Base-by-base conservation (phyloP, 2,113 vertebrate species). In the Podilymbus podiceps region DNA sequence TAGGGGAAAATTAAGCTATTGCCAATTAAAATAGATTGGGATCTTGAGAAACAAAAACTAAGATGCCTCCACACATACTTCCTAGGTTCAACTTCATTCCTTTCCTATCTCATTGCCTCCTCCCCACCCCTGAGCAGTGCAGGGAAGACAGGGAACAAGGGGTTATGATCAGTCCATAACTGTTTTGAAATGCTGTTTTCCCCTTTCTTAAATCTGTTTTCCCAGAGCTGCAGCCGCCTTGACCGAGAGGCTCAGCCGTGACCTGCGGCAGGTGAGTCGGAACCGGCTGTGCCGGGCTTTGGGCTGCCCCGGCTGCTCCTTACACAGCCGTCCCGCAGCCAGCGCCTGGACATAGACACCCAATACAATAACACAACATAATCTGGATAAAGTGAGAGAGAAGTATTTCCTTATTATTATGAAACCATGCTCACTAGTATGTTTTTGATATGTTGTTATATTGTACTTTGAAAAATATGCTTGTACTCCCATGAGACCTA, bases 321-420 rank as follows among this genome's bases (percentile, higher is more conserved):
- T 25, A n/a, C 27, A 71, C 42, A 25, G 24, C 12, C 2, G 1
- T 20, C 12, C 40, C 4, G 2, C n/a, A 62, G 30, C 3, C 25
- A 69, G 7, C 0, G 0, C 9, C 40, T 79, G 67, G 21, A 12
- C 38, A n/a, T 0, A 0, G 7, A 19, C 22, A 22, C 3, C 9
- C 15, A 63, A 8, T 12, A 20, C 5, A 88, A 14, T 31, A 40
- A 30, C 8, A 6, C 18, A 77, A 8, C 2, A 33, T 18, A 47
- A 42, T n/a, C 38, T 73, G 2, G 11, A n/a, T 64, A 40, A 91
- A 93, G 31, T 27, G 3, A 5, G 17, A 87, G 6, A 89, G 38
- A 46, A 62, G 7, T 25, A n/a, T 69, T 68, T 63, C 30, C 11
- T 73, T 64, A 33, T 27, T 75, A 38, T 56, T 90, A 72, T 8